phyloP scores from a whole-genome alignment of 1,140 invertebrate species.

The Diorhabda carinulata region DNA sequence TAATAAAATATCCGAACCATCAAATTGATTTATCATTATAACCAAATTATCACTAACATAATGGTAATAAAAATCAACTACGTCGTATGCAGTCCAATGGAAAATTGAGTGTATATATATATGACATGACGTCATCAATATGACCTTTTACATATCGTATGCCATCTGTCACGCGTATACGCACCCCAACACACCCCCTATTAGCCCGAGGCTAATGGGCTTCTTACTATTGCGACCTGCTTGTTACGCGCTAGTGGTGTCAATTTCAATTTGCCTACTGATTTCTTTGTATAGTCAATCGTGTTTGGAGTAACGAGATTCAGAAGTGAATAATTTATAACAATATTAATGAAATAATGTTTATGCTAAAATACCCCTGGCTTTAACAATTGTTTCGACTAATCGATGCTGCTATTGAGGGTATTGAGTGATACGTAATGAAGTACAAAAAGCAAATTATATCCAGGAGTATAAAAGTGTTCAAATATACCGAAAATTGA shows the following conservation, averaged over 20 bases:
- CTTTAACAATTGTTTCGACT: too few relatives aligned
- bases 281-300: slow-evolving; percentile 1
- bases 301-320: background rate
- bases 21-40: background rate
- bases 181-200: slow-evolving; percentile 1
- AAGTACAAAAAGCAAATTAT: too few relatives aligned
- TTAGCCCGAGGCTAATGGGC: background rate
- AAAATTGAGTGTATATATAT: background rate
- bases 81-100: background rate
- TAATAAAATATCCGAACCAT: too few relatives aligned
- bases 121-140: slow-evolving; percentile 2
- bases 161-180: background rate
- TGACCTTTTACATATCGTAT: background rate
- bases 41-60: background rate
- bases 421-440: too few relatives aligned
- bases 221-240: slow-evolving; percentile 1
- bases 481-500: too few relatives aligned
- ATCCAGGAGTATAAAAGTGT: too few relatives aligned
- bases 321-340: slow-evolving; percentile 1
- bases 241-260: slow-evolving; percentile 1
- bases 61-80: background rate
- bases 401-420: too few relatives aligned
- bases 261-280: background rate
- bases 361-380: too few relatives aligned
- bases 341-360: background rate